phyloP scores from a whole-genome alignment of 2,888 invertebrate genomes.

The Epicampocera succincta region DNA sequence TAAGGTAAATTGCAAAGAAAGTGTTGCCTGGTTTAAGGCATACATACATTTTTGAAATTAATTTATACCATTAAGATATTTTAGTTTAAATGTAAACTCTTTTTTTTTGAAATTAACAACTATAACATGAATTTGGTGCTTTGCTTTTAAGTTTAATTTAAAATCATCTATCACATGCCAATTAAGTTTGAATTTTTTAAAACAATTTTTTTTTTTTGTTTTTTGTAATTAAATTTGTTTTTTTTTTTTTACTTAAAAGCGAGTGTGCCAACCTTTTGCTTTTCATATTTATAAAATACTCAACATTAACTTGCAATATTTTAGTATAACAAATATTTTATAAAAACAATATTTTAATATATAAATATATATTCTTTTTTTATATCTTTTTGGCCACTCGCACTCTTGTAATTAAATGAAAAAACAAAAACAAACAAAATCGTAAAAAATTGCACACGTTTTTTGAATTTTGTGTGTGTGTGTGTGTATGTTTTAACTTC shows the following conservation, averaged over 20 bases:
- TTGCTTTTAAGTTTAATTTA: too few relatives aligned
- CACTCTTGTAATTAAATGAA: slow-evolving; percentile 42
- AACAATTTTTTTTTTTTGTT: not conserved
- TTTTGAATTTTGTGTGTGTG: slow-evolving; percentile 69
- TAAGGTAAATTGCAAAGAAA: too few relatives aligned
- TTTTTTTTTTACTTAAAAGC: slow-evolving; percentile 18
- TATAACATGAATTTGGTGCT: too few relatives aligned
- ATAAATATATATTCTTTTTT: slow-evolving; percentile 66
- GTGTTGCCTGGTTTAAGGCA: too few relatives aligned
- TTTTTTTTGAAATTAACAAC: too few relatives aligned
- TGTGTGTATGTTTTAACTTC: slow-evolving; percentile 64
- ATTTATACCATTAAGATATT: too few relatives aligned
- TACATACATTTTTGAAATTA: too few relatives aligned
- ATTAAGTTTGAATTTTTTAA: slow-evolving; percentile 23
- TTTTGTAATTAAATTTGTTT: not conserved
- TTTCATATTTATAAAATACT: not conserved
- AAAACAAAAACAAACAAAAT: slow-evolving; percentile 9
- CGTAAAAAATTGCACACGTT: slow-evolving; percentile 64
- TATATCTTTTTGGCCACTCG: slow-evolving; percentile 71
- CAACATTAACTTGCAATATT: not conserved
- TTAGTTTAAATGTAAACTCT: too few relatives aligned
- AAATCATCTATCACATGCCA: slow-evolving; percentile 44
- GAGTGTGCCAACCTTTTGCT: slow-evolving; percentile 65
- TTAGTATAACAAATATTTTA: slow-evolving; percentile 21
- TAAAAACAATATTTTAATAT: slow-evolving; percentile 42